Conservation (phyloP, 2,888 invertebrate species). For the Homarus gammarus region DNA sequence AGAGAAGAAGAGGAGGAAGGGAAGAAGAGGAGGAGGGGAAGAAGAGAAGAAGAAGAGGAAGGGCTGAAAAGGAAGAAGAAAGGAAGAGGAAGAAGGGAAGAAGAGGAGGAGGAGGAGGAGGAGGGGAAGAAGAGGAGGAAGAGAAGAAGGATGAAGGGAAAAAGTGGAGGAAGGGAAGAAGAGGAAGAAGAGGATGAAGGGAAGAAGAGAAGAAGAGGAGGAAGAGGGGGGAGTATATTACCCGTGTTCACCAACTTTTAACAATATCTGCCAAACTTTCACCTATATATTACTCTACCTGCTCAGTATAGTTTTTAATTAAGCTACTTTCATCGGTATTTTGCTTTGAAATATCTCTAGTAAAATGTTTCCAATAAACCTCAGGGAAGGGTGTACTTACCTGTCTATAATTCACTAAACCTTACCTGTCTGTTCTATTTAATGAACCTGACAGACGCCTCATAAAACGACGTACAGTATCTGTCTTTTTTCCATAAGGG, state of each 20-base stretch:
- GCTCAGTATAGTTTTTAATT: not conserved
- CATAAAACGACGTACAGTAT: no score
- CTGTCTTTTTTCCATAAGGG: no score
- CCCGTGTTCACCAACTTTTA: not conserved
- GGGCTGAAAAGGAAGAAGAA: no score
- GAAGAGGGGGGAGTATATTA: not conserved
- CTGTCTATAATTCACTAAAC: no score
- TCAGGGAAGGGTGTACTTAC: no score
- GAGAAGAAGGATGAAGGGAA: not conserved
- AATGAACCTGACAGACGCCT: no score
- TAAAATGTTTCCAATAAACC: no score
- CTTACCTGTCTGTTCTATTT: no score
- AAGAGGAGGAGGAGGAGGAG: not conserved
- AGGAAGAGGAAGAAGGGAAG: not conserved
- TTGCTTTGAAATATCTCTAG: not conserved
- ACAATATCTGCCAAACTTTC: not conserved
- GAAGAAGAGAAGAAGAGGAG: not conserved
- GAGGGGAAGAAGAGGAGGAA: not conserved
- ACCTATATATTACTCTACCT: not conserved
- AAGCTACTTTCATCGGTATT: not conserved
- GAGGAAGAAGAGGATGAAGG: not conserved
- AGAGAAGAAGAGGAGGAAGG: no score
- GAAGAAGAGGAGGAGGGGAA: not conserved
- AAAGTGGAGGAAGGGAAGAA: not conserved
- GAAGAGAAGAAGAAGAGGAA: not conserved